Evolutionary conservation across 1,140 invertebrate species (phyloP), one percentile per base, ranked within the genome.

Genomic region (Phymorhynchus buccinoides): DNA sequence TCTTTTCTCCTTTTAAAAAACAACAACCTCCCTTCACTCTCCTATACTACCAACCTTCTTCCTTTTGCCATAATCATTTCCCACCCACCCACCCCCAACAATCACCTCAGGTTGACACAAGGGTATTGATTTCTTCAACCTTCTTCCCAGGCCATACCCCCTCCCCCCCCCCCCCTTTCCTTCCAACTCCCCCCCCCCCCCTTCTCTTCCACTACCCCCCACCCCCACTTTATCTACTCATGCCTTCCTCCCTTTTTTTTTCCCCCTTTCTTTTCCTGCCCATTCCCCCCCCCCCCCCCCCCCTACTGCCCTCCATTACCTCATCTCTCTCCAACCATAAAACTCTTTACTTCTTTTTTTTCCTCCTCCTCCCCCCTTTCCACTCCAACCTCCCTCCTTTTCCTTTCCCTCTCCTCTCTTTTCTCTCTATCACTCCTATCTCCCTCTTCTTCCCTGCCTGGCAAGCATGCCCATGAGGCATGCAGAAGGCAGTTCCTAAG

Each of bases 81-180:
- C 78, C 48, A 37, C 56, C 18, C 80, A 22, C 18, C 80, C 37
- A 42, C 41, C 52, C 44, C 66, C 32, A 37, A 42, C 82, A 37
- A 79, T 79, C 44, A 44, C 4, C 77, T 30, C n/a, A 42, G n/a
- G 68, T 71, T 37, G 68, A 71, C 68, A 71, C 27, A 79, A 79
- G 44, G 37, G 44, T 79, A 44, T 79, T 42, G 77, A 79, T 44
- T 79, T 79, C 44, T 42, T 39, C 77, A 30, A 79, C 30, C n/a
- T 42, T 52, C 77, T 44, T n/a, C 18, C n/a, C 30, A n/a, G 77
- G 6, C 75, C 18, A 41, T 6, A 12, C 9, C 37, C 75, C 32
- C 75, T 35, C 27, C 41, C 75, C 41, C 3, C 2, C 35, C 32
- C 35, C 12, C n/a, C 32, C 35, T 78, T 44, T 32, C 9, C 41